Base-by-base conservation (phyloP, 2,113 vertebrate genomes). In the Oxyruncus cristatus region DNA sequence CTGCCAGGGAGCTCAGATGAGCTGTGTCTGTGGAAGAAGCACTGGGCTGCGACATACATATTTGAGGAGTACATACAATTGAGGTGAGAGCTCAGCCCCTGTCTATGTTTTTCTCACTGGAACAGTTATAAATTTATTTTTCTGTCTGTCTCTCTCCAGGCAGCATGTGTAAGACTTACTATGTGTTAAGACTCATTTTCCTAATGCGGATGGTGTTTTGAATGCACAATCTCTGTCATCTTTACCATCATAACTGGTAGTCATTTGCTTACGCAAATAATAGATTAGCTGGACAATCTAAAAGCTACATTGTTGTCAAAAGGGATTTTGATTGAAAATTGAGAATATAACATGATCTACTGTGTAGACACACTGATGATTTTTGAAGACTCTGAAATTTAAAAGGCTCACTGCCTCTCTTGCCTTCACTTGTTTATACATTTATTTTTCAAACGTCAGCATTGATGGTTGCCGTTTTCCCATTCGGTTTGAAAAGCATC, bases 41-140 rank as follows among this genome's bases (percentile, higher is more conserved):
- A 30, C 35, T 46, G 47, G 56, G 33, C 28, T 81, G 50, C 0
- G 0, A 19, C 7, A 2, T 15, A 26, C 5, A 5, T 16, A 22
- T 27, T 8, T 90, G 17, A 42, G 19, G 50, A 79, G 30, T 47
- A 76, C 53, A 72, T 47, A 76, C 53, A 72, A 70, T 39, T 30
- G 8, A 82, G n/a, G 46, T 61, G 37, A 91, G 63, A 76, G n/a
- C 1, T 32, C n/a, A 75, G 8, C 13, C 33, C 6, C 14, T 35
- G 7, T 23, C 32, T 58, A 33, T 3, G 19, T 66, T 83, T 89
- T 44, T 61, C 53, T 89, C 28, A 28, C 35, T 58, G 76, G 77
- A 94, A 63, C 47, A 33, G 21, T 70, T 28, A 35, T 3, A 37
- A 33, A 56, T 76, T 17, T 85, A 22, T 78, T 75, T 75, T 14